Conservation (phyloP, 2,113 vertebrate genomes). For the Lamprotornis superbus region DNA sequence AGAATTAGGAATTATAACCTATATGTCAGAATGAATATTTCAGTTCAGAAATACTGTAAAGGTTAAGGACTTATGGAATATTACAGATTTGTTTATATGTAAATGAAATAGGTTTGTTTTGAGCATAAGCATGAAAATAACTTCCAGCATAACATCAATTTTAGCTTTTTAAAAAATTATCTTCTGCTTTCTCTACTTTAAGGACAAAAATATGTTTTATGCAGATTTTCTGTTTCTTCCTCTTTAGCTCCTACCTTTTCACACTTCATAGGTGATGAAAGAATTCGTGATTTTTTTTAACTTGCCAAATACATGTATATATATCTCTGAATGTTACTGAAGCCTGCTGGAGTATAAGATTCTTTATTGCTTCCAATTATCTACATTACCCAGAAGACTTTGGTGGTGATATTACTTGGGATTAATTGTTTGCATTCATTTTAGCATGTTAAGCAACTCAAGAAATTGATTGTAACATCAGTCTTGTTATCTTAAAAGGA, state of each 20-base stretch:
- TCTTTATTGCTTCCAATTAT: not conserved
- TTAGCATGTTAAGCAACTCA: not conserved
- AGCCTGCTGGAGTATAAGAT: not conserved
- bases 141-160: not conserved
- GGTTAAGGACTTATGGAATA: not conserved
- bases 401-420: not conserved
- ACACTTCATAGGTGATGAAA: not conserved
- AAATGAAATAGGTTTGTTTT: not conserved
- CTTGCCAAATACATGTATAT: not conserved
- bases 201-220: not conserved
- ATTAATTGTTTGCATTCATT: not conserved
- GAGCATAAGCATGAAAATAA: not conserved
- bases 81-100: not conserved
- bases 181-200: not conserved
- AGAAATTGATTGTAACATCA: not conserved
- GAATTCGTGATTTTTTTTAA: not conserved
- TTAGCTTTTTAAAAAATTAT: not conserved
- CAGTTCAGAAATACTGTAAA: not conserved
- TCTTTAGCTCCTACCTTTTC: not conserved
- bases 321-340: not conserved
- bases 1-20: not conserved
- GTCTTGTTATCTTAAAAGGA: conserved; percentile 75
- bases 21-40: not conserved
- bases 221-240: not conserved
- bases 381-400: not conserved